A percentile compares a stretch with the other conserved stretches of the same genome.
These are phyloP conservation scores for Neomonachus schauinslandi DNA, from an alignment of 2,113 vertebrate species.

Conservation along the genomic window DNA sequence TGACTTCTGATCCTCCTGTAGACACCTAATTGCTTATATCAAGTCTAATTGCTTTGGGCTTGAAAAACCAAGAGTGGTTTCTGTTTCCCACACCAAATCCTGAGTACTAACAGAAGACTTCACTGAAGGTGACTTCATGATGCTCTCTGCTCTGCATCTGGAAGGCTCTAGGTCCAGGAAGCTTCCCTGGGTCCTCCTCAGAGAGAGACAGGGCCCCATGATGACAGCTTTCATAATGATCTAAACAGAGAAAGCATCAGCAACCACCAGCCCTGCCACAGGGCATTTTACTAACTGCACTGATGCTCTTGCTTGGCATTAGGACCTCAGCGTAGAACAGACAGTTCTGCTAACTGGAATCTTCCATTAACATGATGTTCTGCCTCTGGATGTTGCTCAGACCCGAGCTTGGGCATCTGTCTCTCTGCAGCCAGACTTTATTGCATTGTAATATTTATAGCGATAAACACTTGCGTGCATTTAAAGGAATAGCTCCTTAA, in stretches of 20 bases:
- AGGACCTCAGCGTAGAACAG: not conserved
- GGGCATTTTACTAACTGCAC: not conserved
- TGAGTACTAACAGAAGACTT: not conserved
- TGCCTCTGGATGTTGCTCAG: not conserved
- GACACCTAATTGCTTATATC: not conserved
- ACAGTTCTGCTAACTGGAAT: not conserved
- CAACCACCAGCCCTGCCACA: not conserved
- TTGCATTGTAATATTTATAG: not conserved
- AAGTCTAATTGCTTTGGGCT: not conserved
- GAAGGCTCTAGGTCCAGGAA: not conserved
- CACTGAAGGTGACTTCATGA: not conserved
- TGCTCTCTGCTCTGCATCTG: not conserved
- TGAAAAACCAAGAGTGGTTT: not conserved
- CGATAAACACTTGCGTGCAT: not conserved
- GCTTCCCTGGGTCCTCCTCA: not conserved
- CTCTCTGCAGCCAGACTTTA: not conserved
- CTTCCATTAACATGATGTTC: not conserved
- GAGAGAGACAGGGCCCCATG: not conserved
- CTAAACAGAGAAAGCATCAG: not conserved
- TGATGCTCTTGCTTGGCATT: not conserved
- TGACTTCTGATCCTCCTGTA: not conserved
- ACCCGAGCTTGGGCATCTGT: not conserved
- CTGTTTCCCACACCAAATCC: not conserved
- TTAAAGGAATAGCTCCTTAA: not conserved
- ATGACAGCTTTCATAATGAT: not conserved